A percentile compares a stretch with the other conserved stretches of the same genome.
These are phyloP conservation scores for Tanytarsus gracilentus DNA, from an alignment of 2,888 invertebrate genomes.

Conservation along the genomic window DNA sequence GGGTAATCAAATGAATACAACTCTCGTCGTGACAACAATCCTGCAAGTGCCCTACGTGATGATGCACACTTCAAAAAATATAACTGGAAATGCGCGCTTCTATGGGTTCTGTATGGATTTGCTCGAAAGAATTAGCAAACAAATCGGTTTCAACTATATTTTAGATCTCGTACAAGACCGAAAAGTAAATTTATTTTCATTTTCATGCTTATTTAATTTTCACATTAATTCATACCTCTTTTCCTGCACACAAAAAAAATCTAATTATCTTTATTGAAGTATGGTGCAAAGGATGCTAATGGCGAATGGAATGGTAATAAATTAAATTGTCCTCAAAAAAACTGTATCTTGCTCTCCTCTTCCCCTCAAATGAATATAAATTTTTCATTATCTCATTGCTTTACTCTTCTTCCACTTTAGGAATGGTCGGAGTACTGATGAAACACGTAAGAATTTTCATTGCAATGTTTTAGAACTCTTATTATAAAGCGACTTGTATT, in stretches of 20 bases:
- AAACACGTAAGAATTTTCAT: conserved; percentile 51
- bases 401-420: conserved; percentile 34
- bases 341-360: not conserved
- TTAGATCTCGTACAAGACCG: conserved; percentile 61
- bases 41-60: conserved; percentile 67
- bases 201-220: not conserved
- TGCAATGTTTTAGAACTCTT: not conserved
- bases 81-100: conserved; percentile 58
- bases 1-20: conserved; percentile 61
- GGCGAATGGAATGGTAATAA: conserved; percentile 68
- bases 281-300: conserved; percentile 64
- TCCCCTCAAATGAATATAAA: not conserved
- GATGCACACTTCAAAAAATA: conserved; percentile 60
- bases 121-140: conserved; percentile 54
- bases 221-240: not conserved
- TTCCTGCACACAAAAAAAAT: no score
- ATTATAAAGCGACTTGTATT: not conserved
- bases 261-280: conserved; percentile 39
- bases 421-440: conserved; percentile 61
- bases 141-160: conserved; percentile 62
- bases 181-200: conserved; percentile 38
- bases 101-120: conserved; percentile 74
- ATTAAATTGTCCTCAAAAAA: conserved; percentile 25
- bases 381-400: not conserved
- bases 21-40: conserved; percentile 36